Conservation (phyloP, 2,888 invertebrate species). For the Lagria hirta region DNA sequence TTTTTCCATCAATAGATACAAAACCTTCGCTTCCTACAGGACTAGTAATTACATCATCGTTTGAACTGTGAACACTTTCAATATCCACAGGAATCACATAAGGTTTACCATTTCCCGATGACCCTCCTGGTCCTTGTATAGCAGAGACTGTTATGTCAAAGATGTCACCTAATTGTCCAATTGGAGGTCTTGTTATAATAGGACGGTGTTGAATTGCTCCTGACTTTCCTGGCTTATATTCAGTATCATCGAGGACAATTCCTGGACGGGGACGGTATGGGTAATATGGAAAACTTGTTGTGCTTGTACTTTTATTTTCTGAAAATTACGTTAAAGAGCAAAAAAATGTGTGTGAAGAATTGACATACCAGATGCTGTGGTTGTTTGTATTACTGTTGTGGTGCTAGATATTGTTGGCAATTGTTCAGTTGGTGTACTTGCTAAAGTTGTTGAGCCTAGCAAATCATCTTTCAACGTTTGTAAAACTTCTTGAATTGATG, state of each 20-base stretch:
- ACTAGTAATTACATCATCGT: slow-evolving; percentile 75
- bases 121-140: slow-evolving; percentile 77
- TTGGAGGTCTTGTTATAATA: slow-evolving; percentile 53
- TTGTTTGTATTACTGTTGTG: slow-evolving; percentile 10
- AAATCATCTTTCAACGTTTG: slow-evolving; percentile 41
- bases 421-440: slow-evolving; percentile 53
- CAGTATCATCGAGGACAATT: slow-evolving; percentile 82
- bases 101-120: slow-evolving; percentile 54
- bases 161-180: slow-evolving; percentile 70
- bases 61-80: slow-evolving; percentile 38
- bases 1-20: slow-evolving; percentile 88
- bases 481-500: slow-evolving; percentile 53
- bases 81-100: slow-evolving; percentile 65
- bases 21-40: slow-evolving; percentile 81
- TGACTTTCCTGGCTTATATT: slow-evolving; percentile 75
- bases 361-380: slow-evolving; percentile 35
- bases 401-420: slow-evolving; percentile 41
- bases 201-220: slow-evolving; percentile 56
- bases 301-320: slow-evolving; percentile 23
- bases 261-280: slow-evolving; percentile 80
- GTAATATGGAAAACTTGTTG: slow-evolving; percentile 54
- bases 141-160: slow-evolving; percentile 88
- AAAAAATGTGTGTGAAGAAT: too few relatives aligned
- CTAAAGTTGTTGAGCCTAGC: slow-evolving; percentile 32
- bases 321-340: slow-evolving; percentile 3